These are phyloP conservation scores for Eremobia ochroleuca DNA, from an alignment of 2,888 invertebrate species.

Conservation along the genomic window DNA sequence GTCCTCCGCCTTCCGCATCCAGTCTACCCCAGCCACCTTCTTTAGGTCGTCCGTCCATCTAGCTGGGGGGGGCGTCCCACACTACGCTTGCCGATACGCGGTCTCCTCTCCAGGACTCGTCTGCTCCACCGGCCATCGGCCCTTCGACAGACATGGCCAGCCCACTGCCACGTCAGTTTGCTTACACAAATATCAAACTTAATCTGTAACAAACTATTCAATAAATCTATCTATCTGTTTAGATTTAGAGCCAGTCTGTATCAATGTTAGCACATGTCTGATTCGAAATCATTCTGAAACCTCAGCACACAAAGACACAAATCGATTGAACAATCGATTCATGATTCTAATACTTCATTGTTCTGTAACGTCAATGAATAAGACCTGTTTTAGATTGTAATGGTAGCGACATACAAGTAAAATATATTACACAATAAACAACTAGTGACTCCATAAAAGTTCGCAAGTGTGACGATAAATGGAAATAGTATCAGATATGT, in stretches of 20 bases:
- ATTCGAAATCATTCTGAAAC: conserved; percentile 38
- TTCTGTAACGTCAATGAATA: conserved; percentile 58
- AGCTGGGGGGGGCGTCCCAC: too few relatives aligned
- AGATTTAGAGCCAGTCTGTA: not conserved
- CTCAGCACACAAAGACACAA: conserved; percentile 27
- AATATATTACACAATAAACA: conserved; percentile 65
- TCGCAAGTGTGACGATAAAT: conserved; percentile 79
- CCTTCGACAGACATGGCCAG: too few relatives aligned
- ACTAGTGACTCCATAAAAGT: conserved; percentile 66
- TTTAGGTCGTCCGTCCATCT: too few relatives aligned
- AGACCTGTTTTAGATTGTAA: conserved; percentile 56
- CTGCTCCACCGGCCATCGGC: too few relatives aligned
- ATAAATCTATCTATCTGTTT: not conserved
- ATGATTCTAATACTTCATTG: conserved; percentile 60
- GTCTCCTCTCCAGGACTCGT: too few relatives aligned
- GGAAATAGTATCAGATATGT: conserved; percentile 82
- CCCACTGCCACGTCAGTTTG: too few relatives aligned
- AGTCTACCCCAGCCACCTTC: too few relatives aligned
- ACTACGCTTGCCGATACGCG: too few relatives aligned
- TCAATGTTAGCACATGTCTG: conserved; percentile 14
- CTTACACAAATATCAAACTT: conserved; percentile 6
- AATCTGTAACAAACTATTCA: not conserved
- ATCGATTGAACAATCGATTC: conserved; percentile 42
- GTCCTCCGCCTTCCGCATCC: too few relatives aligned
- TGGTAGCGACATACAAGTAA: conserved; percentile 61